Evolutionary conservation across 2,888 invertebrate genomes (phyloP), one percentile per base, ranked within the genome.

Genomic region (Saturnia pavonia): DNA sequence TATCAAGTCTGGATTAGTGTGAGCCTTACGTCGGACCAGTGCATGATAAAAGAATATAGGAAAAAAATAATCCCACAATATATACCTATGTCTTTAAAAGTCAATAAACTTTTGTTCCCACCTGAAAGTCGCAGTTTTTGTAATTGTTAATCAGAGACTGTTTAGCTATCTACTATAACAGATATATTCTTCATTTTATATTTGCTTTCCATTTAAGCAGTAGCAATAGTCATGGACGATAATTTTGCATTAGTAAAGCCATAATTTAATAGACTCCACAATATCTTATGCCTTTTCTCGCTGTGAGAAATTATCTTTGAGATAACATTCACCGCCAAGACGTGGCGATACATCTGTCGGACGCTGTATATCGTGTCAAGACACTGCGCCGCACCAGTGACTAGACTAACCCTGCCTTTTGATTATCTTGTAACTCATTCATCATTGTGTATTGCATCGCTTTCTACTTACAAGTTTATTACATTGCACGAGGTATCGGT

Each of bases 361-460:
- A 71, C 42, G 69, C 74, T 75, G 71, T 77, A 74, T 75, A 77
- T 78, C 81, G 79, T 80, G 74, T 78, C 34, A 34, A 27, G 22
- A n/a, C 60, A 60, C 63, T 65, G 40, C 34, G 6, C 34, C 6
- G 8, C 45, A 74, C 75, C 74, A 73, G 72, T 75, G 73, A 76
- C 79, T 77, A 77, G 76, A 78, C 73, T 81, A 78, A 75, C 76
- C 74, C 77, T 80, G 81, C 78, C 78, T 79, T 76, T 77, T 75
- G 76, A 82, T 81, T 82, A 84, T 86, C 81, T 84, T 71, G 74
- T 76, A 74, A 75, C 65, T 65, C 79, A 83, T 86, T 82, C 76
- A 82, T 86, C 84, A 83, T 82, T 75, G 72, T 77, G 76, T 78
- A 82, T 78, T 82, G 81, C 77, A 77, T 79, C 77, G 80, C 78